Evolutionary conservation across 2,113 vertebrate species (phyloP), one percentile per base, ranked within the genome.

Genomic region (Chelonoidis abingdonii): DNA sequence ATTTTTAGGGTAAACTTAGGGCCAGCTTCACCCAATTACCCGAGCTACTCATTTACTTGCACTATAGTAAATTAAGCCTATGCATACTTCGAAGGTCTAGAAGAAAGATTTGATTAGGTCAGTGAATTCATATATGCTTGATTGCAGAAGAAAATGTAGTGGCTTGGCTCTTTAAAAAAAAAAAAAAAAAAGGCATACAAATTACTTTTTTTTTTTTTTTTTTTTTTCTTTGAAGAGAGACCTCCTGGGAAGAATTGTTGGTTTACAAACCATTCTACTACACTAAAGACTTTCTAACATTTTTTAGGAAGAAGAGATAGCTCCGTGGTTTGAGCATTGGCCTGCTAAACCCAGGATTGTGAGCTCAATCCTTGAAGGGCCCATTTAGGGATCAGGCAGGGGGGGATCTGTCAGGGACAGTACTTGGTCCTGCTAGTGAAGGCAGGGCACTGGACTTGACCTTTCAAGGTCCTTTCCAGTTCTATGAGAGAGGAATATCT

Each of bases 1-100:
- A 78, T 47, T 47, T 78, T 47, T 47, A 92, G 49, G 0, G 0
- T 52, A 52, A 76, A 90, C 4, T 19, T 4, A 27, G 9, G 22
- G 10, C 29, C 41, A 38, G 38, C 62, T n/a, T 62, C 44, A 21
- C 7, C 25, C 10, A 19, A 6, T 8, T n/a, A 80, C 87, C 87
- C 81, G 16, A 50, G 80, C 94, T 78, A 53, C 31, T 76, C 22
- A 47, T 17, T 69, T 1, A 76, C 24, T 47, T 4, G 22, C 11
- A 47, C 6, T 47, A 47, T 44, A 78, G 22, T 78, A 14, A 78
- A 47, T 27, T 78, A 47, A 29, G 75, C 41, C 12, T 78, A 47
- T 47, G 6, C 41, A 27, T 78, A 6, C 13, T 78, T 14, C 3
- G 1, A 4, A 16, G 11, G 11, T 47, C 44, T 78, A 78, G 65